These are phyloP conservation scores for Acronicta aceris DNA, from an alignment of 2,888 invertebrate genomes.

Conservation along the genomic window DNA sequence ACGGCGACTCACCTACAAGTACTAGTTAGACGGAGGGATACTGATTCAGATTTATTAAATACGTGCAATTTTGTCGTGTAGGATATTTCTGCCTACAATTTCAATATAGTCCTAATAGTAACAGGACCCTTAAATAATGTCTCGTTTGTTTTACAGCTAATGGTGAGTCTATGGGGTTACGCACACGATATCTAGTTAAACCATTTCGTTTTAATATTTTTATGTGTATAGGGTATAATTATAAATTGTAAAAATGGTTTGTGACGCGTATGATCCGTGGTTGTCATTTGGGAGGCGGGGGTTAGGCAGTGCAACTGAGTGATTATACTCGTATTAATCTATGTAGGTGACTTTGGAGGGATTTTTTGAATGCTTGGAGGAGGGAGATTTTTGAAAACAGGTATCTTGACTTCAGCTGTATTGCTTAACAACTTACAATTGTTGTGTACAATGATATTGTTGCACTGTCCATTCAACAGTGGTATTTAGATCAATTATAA, in stretches of 20 bases:
- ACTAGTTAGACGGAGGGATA: background rate
- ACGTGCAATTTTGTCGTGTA: background rate
- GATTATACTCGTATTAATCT: too few relatives aligned
- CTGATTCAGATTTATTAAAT: background rate
- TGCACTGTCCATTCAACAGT: constrained; percentile 62
- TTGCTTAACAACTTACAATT: constrained; percentile 48
- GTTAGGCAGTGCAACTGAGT: constrained; percentile 43
- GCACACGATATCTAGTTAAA: constrained; percentile 76
- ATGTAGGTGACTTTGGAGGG: constrained; percentile 10
- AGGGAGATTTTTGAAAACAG: constrained; percentile 21
- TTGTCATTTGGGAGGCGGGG: constrained; percentile 51
- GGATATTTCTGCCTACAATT: constrained; percentile 15
- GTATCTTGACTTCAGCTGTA: constrained; percentile 30
- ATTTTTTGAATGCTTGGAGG: constrained; percentile 16
- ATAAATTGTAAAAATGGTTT: constrained; percentile 71
- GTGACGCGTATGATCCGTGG: constrained; percentile 64
- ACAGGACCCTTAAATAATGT: constrained; percentile 30
- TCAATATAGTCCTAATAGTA: constrained; percentile 10
- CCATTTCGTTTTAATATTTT: constrained; percentile 80
- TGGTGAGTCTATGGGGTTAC: constrained; percentile 76
- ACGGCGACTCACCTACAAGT: background rate
- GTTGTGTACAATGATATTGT: constrained; percentile 61
- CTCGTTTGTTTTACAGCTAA: constrained; percentile 74
- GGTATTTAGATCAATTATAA: constrained; percentile 47
- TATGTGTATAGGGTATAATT: constrained; percentile 76